Percentiles rank a stretch among this genome's conserved stretches.
These are phyloP conservation scores for Nasonia giraulti DNA, from an alignment of 1,140 invertebrate species.

Conservation along the genomic window DNA sequence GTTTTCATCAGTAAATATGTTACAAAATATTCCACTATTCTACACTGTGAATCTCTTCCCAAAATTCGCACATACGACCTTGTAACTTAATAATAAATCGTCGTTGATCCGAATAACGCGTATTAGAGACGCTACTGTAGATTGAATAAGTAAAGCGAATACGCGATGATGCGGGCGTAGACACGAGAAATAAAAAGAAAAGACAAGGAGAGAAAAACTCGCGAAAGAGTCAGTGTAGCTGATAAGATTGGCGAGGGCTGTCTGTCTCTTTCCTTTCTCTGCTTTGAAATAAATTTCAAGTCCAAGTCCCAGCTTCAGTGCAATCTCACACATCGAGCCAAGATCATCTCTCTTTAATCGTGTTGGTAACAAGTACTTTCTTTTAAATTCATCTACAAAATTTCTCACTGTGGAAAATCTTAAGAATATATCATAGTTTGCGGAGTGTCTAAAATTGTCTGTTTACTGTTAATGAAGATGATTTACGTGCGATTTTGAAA, in stretches of 20 bases:
- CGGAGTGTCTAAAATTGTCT: background rate
- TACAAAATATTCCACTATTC: background rate
- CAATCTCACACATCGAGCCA: conserved; percentile 2
- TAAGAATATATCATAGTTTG: background rate
- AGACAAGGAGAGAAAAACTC: conserved; percentile 10
- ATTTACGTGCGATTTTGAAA: background rate
- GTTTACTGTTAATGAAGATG: background rate
- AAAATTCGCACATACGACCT: background rate
- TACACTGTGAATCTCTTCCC: background rate
- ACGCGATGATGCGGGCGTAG: background rate
- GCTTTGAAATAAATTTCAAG: background rate
- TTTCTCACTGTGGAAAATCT: background rate
- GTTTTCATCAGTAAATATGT: no score
- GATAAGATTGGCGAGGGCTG: conserved; percentile 5
- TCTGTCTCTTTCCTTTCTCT: conserved; percentile 1
- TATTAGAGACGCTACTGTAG: background rate
- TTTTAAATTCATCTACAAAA: background rate
- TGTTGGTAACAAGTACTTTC: background rate
- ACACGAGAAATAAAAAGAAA: background rate
- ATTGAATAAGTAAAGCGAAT: background rate
- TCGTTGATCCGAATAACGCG: background rate
- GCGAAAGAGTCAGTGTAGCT: background rate
- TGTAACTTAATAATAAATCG: background rate
- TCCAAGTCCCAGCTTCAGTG: background rate
- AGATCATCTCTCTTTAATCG: background rate